These are phyloP conservation scores for Drosophila subsilvestris DNA, from an alignment of 2,888 invertebrate genomes.

Conservation along the genomic window DNA sequence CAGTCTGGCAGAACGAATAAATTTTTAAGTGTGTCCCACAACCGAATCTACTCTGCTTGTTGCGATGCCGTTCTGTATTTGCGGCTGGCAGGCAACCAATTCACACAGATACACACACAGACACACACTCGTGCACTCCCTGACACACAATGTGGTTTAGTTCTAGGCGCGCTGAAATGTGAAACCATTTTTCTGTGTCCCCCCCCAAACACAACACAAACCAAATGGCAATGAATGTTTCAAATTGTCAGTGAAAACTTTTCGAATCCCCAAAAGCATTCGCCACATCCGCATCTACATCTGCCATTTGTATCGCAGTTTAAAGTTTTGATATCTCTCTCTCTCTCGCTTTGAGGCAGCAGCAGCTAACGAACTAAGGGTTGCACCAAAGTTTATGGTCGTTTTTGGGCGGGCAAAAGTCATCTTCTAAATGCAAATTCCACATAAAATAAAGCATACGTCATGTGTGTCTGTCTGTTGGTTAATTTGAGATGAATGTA, in stretches of 20 bases:
- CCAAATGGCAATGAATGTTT: slow-evolving; percentile 64
- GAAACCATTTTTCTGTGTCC: slow-evolving; percentile 59
- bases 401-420: slow-evolving; percentile 4
- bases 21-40: neutral
- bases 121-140: neutral
- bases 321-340: slow-evolving; percentile 13
- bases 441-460: slow-evolving; percentile 19
- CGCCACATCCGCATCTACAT: slow-evolving; percentile 6
- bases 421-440: slow-evolving; percentile 27
- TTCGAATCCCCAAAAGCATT: slow-evolving; percentile 4
- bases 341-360: neutral
- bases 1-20: neutral
- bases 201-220: slow-evolving; percentile 9
- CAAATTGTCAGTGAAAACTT: slow-evolving; percentile 67
- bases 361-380: neutral
- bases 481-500: slow-evolving; percentile 37
- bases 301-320: slow-evolving; percentile 16
- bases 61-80: slow-evolving; percentile 32
- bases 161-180: slow-evolving; percentile 75
- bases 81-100: slow-evolving; percentile 36
- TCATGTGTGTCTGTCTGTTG: slow-evolving; percentile 8
- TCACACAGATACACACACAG: slow-evolving; percentile 16
- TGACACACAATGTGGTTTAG: slow-evolving; percentile 52
- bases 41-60: slow-evolving; percentile 18
- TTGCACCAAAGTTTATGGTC: slow-evolving; percentile 38